Evolutionary conservation across 2,113 vertebrate species (phyloP).

Genomic region (Malaclemys terrapin): DNA sequence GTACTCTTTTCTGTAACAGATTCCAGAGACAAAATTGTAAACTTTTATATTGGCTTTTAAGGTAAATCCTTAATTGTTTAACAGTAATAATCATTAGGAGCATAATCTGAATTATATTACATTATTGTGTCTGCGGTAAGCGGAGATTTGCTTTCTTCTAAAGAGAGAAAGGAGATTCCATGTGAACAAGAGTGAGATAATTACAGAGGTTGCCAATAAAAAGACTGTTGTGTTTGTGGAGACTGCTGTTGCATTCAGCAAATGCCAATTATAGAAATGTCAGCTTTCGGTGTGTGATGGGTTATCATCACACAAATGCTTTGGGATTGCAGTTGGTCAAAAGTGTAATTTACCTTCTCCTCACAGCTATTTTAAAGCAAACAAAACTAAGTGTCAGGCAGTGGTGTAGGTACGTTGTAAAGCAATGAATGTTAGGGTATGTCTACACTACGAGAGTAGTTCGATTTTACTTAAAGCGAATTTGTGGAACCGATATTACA

Average conservation of each 20-base stretch:
- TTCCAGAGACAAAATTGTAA: slow-evolving; percentile 38
- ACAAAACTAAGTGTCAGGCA: not conserved
- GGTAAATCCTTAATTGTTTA: slow-evolving; percentile 9
- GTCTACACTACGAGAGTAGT: too few species aligned
- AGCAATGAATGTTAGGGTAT: not conserved
- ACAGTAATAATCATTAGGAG: not conserved
- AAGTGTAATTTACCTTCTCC: slow-evolving; percentile 29
- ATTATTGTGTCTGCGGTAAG: not conserved
- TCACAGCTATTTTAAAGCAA: slow-evolving; percentile 49
- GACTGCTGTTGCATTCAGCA: slow-evolving; percentile 10
- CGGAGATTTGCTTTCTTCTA: not conserved
- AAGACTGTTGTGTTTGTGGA: slow-evolving; percentile 41
- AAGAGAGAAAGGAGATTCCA: slow-evolving; percentile 25
- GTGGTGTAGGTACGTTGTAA: not conserved
- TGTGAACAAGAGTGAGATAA: slow-evolving; percentile 18
- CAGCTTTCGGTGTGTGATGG: slow-evolving; percentile 48
- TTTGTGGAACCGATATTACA: too few species aligned
- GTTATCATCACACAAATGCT: slow-evolving; percentile 41
- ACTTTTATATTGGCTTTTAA: slow-evolving; percentile 35
- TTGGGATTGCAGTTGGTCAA: slow-evolving; percentile 12
- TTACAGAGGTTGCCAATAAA: slow-evolving; percentile 50
- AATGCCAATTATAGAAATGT: slow-evolving; percentile 60
- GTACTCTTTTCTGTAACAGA: slow-evolving; percentile 45
- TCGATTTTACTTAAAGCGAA: too few species aligned
- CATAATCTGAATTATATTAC: not conserved